These are phyloP conservation scores for Aplodontia rufa DNA, from an alignment of 2,113 vertebrate genomes.

Conservation along the genomic window DNA sequence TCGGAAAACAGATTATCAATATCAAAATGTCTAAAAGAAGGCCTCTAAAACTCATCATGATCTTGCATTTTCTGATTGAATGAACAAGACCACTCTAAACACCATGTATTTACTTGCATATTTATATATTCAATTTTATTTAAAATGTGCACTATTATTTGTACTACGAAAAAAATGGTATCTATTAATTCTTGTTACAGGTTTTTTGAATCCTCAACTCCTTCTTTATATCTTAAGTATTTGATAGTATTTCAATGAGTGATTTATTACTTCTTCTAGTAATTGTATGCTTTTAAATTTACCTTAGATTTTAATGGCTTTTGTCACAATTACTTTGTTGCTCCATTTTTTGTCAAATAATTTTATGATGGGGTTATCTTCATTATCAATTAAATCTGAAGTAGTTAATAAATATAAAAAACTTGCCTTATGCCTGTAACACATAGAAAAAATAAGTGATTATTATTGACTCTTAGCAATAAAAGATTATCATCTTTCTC, in stretches of 20 bases:
- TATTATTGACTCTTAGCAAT: neutral
- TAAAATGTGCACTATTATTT: neutral
- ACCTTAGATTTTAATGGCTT: neutral
- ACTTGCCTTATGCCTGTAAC: neutral
- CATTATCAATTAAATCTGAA: neutral
- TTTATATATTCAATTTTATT: neutral
- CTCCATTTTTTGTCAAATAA: neutral
- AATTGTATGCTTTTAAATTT: neutral
- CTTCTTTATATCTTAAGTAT: neutral
- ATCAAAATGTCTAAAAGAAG: neutral
- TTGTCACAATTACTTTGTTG: neutral
- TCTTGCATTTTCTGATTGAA: neutral
- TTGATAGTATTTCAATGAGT: neutral
- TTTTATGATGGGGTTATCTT: neutral
- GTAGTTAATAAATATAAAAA: neutral
- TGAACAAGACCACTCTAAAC: neutral
- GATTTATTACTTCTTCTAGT: neutral
- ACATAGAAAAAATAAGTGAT: neutral
- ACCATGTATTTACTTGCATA: neutral
- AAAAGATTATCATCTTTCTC: neutral
- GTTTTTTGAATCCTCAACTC: neutral
- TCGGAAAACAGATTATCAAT: neutral
- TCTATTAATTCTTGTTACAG: neutral
- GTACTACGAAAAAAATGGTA: neutral
- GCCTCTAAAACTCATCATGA: neutral